A percentile compares a stretch with the other conserved stretches of the same genome.
Conservation (phyloP, 2,797 vertebrate species). For the Hipposideros larvatus region DNA sequence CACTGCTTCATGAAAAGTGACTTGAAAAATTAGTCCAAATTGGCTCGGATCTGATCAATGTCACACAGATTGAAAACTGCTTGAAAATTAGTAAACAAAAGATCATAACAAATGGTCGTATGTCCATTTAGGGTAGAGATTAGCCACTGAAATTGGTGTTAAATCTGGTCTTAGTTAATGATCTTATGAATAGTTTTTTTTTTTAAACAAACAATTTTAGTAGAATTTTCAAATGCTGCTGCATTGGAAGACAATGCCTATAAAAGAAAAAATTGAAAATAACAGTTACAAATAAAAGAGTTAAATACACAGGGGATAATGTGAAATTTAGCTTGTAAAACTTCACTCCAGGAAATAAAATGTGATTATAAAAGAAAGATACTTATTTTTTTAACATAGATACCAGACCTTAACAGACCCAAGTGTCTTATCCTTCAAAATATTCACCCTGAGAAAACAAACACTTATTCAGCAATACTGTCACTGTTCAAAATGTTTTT, state of each 20-base stretch:
- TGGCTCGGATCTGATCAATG: conserved; percentile 85
- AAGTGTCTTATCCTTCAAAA: conserved; percentile 46
- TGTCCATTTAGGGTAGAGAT: conserved; percentile 68
- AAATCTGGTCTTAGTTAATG: conserved; percentile 77
- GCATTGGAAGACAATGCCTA: conserved; percentile 4
- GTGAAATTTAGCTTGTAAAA: conserved; percentile 58
- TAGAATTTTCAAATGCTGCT: conserved; percentile 67
- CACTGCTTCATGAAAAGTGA: conserved; percentile 83
- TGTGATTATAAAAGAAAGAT: background rate
- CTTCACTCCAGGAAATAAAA: conserved; percentile 48
- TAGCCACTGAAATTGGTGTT: conserved; percentile 70
- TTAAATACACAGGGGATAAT: background rate
- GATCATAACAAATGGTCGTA: conserved; percentile 78
- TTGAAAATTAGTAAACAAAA: conserved; percentile 84
- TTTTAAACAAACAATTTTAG: conserved; percentile 72
- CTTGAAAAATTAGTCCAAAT: conserved; percentile 86
- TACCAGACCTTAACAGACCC: conserved; percentile 40
- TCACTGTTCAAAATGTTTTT: background rate
- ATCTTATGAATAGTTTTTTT: conserved; percentile 60
- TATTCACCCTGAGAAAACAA: conserved; percentile 31
- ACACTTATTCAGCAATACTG: background rate
- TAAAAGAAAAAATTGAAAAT: conserved; percentile 31
- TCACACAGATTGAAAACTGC: conserved; percentile 84
- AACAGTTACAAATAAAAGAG: conserved; percentile 41
- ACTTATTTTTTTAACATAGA: background rate